These are phyloP conservation scores for Chaenogobius annularis DNA, from an alignment of 2,113 vertebrate genomes.

Conservation along the genomic window DNA sequence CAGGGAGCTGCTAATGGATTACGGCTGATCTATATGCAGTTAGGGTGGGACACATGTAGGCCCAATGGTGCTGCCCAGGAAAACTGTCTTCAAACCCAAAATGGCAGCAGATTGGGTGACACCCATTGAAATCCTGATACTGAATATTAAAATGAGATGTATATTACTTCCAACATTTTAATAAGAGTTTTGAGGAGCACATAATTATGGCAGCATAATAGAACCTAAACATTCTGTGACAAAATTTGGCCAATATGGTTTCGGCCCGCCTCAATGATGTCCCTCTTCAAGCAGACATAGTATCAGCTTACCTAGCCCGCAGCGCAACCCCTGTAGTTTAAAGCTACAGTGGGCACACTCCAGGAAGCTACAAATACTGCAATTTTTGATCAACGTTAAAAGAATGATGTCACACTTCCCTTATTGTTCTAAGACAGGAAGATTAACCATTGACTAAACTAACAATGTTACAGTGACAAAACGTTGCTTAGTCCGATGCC, in stretches of 20 bases:
- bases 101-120: slow-evolving; percentile 18
- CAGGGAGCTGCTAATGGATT: slow-evolving; percentile 77
- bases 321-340: slow-evolving; percentile 48
- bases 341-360: slow-evolving; percentile 16
- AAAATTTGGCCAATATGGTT: slow-evolving; percentile 44
- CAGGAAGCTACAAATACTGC: background rate
- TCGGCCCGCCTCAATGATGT: slow-evolving; percentile 29
- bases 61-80: slow-evolving; percentile 64
- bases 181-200: background rate
- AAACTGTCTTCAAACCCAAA: slow-evolving; percentile 56
- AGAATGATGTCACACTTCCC: background rate
- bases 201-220: slow-evolving; percentile 29
- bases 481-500: background rate
- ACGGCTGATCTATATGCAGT: slow-evolving; percentile 77
- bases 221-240: slow-evolving; percentile 42
- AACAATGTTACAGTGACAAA: slow-evolving; percentile 17
- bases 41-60: slow-evolving; percentile 71
- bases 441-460: slow-evolving; percentile 20
- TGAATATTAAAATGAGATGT: background rate
- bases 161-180: background rate
- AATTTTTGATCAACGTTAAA: background rate
- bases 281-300: slow-evolving; percentile 46
- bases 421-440: background rate
- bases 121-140: too few species aligned
- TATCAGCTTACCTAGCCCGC: slow-evolving; percentile 60